Conservation (phyloP, 2,113 vertebrate species). For the Corythaeola cristata region DNA sequence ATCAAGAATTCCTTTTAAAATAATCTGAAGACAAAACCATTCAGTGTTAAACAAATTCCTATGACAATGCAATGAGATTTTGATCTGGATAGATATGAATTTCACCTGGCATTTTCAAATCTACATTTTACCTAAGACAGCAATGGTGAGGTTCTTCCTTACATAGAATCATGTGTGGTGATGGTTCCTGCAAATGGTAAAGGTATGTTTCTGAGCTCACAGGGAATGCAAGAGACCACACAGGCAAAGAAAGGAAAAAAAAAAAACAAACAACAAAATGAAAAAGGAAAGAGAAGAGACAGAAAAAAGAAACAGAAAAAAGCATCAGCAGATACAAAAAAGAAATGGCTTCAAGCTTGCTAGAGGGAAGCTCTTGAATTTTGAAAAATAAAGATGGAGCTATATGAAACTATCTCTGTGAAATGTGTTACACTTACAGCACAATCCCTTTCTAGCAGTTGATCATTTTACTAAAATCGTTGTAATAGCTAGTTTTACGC, state of each 20-base stretch:
- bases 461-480: not conserved
- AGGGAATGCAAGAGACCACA: not conserved
- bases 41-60: not conserved
- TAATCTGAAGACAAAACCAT: not conserved
- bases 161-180: not conserved
- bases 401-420: not conserved
- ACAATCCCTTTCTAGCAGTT: conserved; percentile 13
- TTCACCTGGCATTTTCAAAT: not conserved
- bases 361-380: not conserved
- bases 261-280: not conserved
- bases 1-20: not conserved
- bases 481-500: conserved; percentile 23
- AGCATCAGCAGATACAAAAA: not conserved
- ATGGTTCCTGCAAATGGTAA: not conserved
- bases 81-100: not conserved
- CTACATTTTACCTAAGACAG: not conserved
- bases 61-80: not conserved
- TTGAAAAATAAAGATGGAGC: not conserved
- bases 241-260: not conserved
- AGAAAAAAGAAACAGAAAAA: not conserved
- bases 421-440: conserved; percentile 12
- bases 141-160: not conserved
- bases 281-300: not conserved
- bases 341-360: not conserved
- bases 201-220: not conserved